Evolutionary conservation across 2,797 vertebrate genomes (phyloP).

Genomic region (Acipenser transmontanus): DNA sequence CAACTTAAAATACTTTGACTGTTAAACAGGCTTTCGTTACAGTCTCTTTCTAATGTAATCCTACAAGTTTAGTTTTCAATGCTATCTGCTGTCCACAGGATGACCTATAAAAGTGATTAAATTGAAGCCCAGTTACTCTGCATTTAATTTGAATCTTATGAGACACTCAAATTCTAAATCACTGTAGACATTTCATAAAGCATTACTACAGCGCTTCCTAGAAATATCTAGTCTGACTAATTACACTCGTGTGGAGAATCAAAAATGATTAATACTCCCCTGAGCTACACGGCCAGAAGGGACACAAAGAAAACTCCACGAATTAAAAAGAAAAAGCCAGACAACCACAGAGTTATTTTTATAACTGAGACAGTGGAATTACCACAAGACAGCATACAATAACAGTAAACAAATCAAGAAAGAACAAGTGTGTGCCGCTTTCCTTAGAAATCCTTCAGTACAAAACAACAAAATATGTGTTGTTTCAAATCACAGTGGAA

Average conservation of each 20-base stretch:
- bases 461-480: no score
- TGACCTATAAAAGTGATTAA: slow-evolving; percentile 66
- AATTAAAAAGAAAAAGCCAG: not conserved
- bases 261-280: slow-evolving; percentile 69
- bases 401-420: no score
- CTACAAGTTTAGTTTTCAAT: slow-evolving; percentile 24
- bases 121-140: slow-evolving; percentile 54
- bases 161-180: slow-evolving; percentile 56
- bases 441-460: no score
- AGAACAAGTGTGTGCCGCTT: no score
- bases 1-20: not conserved
- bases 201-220: slow-evolving; percentile 44
- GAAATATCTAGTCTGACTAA: slow-evolving; percentile 55
- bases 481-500: no score
- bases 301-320: not conserved
- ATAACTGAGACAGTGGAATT: no score
- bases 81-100: slow-evolving; percentile 54
- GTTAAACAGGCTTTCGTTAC: not conserved
- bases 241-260: slow-evolving; percentile 62
- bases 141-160: slow-evolving; percentile 53
- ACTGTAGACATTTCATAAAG: slow-evolving; percentile 64
- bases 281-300: slow-evolving; percentile 53
- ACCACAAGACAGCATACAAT: no score
- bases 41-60: not conserved
- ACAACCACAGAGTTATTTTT: no score